Percentiles rank a stretch among this genome's conserved stretches.
Conservation (phyloP, 2,113 vertebrate genomes). For the Scopus umbretta region DNA sequence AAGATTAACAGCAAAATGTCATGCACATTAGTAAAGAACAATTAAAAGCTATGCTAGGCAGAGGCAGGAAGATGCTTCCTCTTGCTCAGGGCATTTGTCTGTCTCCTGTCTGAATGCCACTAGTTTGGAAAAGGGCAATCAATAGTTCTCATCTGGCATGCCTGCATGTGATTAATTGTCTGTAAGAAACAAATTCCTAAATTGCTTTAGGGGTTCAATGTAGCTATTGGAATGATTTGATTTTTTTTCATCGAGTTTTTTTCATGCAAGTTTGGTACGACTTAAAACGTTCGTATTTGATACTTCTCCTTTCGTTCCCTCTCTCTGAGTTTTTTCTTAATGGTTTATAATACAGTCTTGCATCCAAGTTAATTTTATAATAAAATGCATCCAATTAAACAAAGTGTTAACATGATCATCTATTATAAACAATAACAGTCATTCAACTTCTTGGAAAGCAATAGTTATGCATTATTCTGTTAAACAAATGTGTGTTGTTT, state of each 20-base stretch:
- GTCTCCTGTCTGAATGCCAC: slow-evolving; percentile 88
- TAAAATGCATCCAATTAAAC: not conserved
- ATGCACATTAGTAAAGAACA: slow-evolving; percentile 83
- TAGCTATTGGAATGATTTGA: slow-evolving; percentile 71
- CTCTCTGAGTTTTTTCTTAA: not conserved
- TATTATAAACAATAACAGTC: not conserved
- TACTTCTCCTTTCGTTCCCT: not conserved
- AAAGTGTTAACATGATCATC: not conserved
- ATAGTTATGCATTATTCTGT: not conserved
- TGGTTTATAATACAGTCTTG: not conserved
- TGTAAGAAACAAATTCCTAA: slow-evolving; percentile 79
- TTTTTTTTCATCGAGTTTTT: slow-evolving; percentile 63
- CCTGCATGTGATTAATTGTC: slow-evolving; percentile 87
- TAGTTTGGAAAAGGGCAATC: slow-evolving; percentile 90
- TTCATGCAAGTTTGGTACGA: slow-evolving; percentile 44
- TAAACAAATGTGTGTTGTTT: slow-evolving; percentile 15
- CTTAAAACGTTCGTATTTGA: slow-evolving; percentile 36
- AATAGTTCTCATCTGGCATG: slow-evolving; percentile 86
- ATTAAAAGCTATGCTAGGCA: slow-evolving; percentile 81
- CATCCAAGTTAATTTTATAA: slow-evolving; percentile 16
- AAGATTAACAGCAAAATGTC: slow-evolving; percentile 81
- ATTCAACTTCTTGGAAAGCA: slow-evolving; percentile 14
- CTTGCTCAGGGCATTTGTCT: slow-evolving; percentile 82
- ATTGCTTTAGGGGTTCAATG: slow-evolving; percentile 77
- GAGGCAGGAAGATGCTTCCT: slow-evolving; percentile 72